Evolutionary conservation across 2,113 vertebrate species (phyloP), one percentile per base, ranked within the genome.

Genomic region (Himantopus leucocephalus): DNA sequence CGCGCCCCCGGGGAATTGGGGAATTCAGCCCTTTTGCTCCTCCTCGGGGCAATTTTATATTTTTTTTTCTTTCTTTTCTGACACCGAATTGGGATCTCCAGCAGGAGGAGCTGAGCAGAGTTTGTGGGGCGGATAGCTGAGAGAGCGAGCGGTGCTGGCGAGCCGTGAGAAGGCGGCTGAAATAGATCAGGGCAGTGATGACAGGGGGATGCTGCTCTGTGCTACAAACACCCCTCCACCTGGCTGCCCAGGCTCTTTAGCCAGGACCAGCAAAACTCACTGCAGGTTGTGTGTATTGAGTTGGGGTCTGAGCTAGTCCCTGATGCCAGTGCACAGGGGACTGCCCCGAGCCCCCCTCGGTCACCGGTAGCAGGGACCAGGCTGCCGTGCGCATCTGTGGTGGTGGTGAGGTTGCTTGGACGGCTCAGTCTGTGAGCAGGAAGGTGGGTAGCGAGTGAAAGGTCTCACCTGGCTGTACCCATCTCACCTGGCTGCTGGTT

Each of bases 401-500:
- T 1, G 39, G 55, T 76, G 87, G 45, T 30, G 80, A 62, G 45
- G 23, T 27, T 62, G 84, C 92, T 91, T 47, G 86, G 89, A 3
- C 1, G 7, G 59, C 68, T 84, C 29, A 26, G 34, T 52, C n/a
- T 74, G 73, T 26, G 60, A 72, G 70, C 82, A 90, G 77, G 43
- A 90, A 78, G 39, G 30, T 72, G 88, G 88, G 60, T 39, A 78
- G 59, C 74, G 43, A 75, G 62, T 19, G 5, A 30, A 50, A 70
- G 60, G 15, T 72, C 45, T 92, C 92, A 70, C 83, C 52, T 89
- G 89, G 74, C 91, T 94, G 85, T 43, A 62, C 70, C 81, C 74
- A 56, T 66, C 85, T 93, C 91, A 84, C 89, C 73, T 85, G 95
- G 80, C 93, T 94, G 91, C 80, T 76, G 78, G 71, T 78, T 85